Evolutionary conservation across 2,113 vertebrate genomes (phyloP), one percentile per base, ranked within the genome.

Genomic region (Elgaria multicarinata): DNA sequence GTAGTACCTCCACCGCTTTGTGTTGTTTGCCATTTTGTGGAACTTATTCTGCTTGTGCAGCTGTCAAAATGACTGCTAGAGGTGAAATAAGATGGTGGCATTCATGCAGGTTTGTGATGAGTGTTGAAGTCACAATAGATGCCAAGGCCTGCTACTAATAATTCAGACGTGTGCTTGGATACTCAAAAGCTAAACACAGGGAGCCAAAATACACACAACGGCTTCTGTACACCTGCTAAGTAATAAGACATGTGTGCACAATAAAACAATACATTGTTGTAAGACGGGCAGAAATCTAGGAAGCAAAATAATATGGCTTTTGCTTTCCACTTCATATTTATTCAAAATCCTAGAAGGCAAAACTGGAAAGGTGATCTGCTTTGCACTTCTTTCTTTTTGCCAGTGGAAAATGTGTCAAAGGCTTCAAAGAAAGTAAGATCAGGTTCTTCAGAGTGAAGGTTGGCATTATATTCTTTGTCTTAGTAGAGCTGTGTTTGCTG

Each of bases 371-470:
- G n/a, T 78, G 33, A 66, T 42, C 87, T 82, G n/a, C 42, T 87
- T n/a, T 74, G 8, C 28, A 8, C 71, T 62, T 62, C 58, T 83
- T 36, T 16, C 14, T 28, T 89, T 39, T 36, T 86, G 4, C 72
- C 72, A 84, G 67, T 55, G 22, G 2, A 71, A 31, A 22, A 62
- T 42, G 58, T 91, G 44, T 18, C 14, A 78, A 84, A 62, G 53
- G 50, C 12, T 86, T 64, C 24, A 85, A 13, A 78, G 72, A 28
- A 85, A 77, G 26, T 83, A 72, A 18, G 2, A 44, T 89, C 16
- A 69, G 91, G 87, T 8, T 14, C 81, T 90, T 87, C 16, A 85
- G 26, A 69, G 33, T 31, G 26, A 28, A 89, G 42, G 24, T 77
- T n/a, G 2, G 72, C 66, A 4, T 39, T 83, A 64, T 22, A 50